Base-by-base conservation (phyloP, 2,888 invertebrate genomes). In the Hyposoter dolosus region DNA sequence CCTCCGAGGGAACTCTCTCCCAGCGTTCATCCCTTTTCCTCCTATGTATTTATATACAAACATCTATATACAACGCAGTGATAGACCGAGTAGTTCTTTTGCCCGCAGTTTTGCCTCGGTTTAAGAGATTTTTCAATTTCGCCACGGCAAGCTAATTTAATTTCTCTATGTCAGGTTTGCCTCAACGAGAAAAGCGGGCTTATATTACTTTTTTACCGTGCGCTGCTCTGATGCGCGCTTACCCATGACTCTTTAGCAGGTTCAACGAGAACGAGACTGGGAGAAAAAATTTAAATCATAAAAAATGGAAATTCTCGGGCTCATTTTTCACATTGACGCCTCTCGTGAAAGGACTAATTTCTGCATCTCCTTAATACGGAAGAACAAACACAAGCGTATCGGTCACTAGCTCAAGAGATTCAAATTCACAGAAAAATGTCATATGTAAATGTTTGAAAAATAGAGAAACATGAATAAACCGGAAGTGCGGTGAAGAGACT, bases 61-160 rank as follows among this genome's bases (percentile, higher is more conserved):
- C 23, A 43, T 65, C 9, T 53, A 15, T 43, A 23, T 81, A 53
- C 32, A 74, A 53, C 23, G 15, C 43, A 66, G 28, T 74, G 50
- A 56, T 5, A 75, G 76, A 69, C 35, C 75, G 65, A 68, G 71
- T 56, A 83, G 77, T 85, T 86, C 84, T 84, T 90, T 88, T 90
- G 86, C 86, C 85, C 89, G 81, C 87, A 79, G 89, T 90, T 81
- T 81, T 91, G 91, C 92, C 92, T 93, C 93, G 92, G 90, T 94
- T 94, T 94, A 93, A 94, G 91, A 91, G 92, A 93, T 93, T 94
- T 93, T 92, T 92, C 92, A 93, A 93, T 93, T 93, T 92, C 91
- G 89, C 89, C 91, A 89, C 90, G 90, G 91, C 91, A 90, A 91
- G 90, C 91, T 93, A 93, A 93, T 93, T 93, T 90, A 91, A 93